Percentiles rank a stretch among this genome's conserved stretches.
These are phyloP conservation scores for Eupristina koningsbergeri DNA, from an alignment of 1,140 invertebrate species.

Conservation along the genomic window DNA sequence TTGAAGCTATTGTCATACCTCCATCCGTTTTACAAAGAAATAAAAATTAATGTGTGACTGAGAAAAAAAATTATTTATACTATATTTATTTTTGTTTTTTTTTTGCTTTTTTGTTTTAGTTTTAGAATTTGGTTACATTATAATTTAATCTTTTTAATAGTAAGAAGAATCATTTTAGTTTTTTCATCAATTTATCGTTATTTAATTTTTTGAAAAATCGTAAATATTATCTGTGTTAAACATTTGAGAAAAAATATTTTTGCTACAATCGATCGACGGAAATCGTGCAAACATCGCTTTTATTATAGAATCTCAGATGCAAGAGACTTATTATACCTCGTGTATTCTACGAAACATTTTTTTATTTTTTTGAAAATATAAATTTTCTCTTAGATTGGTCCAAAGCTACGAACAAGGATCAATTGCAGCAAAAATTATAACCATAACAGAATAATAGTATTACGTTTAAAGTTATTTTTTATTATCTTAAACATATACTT, in stretches of 20 bases:
- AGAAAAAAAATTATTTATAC: not conserved
- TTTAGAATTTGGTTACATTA: not conserved
- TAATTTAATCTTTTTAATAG: no score
- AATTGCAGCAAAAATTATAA: constrained; percentile 3
- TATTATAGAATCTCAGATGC: not conserved
- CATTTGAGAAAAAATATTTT: not conserved
- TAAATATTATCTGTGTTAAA: not conserved
- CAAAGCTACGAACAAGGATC: constrained; percentile 5
- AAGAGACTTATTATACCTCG: not conserved
- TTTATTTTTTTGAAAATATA: constrained; percentile 38
- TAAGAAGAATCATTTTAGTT: no score
- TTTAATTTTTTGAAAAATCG: not conserved
- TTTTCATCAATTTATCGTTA: not conserved
- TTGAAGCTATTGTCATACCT: not conserved
- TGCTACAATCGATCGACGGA: not conserved
- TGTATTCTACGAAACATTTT: not conserved
- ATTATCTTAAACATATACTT: not conserved
- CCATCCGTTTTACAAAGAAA: not conserved
- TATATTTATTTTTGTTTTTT: not conserved
- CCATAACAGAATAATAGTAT: not conserved
- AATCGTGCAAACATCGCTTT: not conserved
- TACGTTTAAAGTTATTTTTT: not conserved
- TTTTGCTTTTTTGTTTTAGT: no score
- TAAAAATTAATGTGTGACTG: not conserved
- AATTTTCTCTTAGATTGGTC: constrained; percentile 40